Base-by-base conservation (phyloP, 1,140 invertebrate genomes). In the Leptinotarsa undecemlineata region DNA sequence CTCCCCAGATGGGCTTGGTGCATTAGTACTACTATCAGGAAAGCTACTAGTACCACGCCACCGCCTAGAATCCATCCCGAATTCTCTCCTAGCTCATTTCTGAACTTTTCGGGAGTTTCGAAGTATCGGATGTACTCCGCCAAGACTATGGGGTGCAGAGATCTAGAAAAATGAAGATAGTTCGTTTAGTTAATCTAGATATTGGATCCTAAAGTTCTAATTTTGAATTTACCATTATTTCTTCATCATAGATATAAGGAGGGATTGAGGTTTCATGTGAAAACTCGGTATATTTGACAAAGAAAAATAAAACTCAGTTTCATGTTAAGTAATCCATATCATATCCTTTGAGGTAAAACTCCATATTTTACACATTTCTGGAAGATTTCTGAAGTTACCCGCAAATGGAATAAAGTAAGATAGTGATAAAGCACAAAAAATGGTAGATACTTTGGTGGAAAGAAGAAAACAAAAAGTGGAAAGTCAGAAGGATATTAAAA, bases 31-130 rank as follows among this genome's bases (percentile, higher is more conserved):
- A 85, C 82, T 42, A 82, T 84, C 14, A 86, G 42, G 74, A 87
- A 78, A 21, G 84, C 78, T 73, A 86, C 72, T 17, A 86, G 4
- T 76, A 88, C 79, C 48, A 89, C 81, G 63, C 80, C 83, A 26
- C 80, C 73, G 64, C 87, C 88, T 71, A 87, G 86, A 1, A 84
- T 72, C 76, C 87, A 89, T 17, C 87, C 87, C 66, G 85, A 82
- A 8, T 64, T 6, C 21, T 26, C n/a, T 61, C 62, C 62, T 17
- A 64, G 17, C 17, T 61, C 15, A 11, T 63, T 26, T 8, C 48
- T 5, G 4, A n/a, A 23, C 42, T 48, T 21, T 17, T 23, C 62
- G 15, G 48, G 20, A 57, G 15, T 19, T 17, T 72, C 60, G 33
- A 72, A 89, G 61, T 88, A 86, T 72, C 77, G 84, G 67, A 89